A percentile compares a stretch with the other conserved stretches of the same genome.
These are phyloP conservation scores for Microvelia longipes DNA, from an alignment of 1,140 invertebrate species.

Conservation along the genomic window DNA sequence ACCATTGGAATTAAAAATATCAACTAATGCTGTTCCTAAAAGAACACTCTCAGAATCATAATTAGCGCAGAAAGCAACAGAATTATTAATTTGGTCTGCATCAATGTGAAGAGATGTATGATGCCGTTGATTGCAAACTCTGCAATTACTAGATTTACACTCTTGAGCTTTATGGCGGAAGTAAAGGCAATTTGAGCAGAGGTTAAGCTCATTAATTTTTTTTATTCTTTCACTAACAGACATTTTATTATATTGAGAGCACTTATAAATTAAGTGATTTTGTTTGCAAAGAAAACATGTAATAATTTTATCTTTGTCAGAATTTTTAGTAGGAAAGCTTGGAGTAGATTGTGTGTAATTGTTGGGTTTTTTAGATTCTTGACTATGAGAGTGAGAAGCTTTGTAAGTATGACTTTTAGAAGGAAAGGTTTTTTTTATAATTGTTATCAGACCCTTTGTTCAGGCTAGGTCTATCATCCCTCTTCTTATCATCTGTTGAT, in stretches of 20 bases:
- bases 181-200: not conserved
- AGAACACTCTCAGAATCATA: not conserved
- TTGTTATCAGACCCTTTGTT: not conserved
- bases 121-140: not conserved
- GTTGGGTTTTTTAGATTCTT: not conserved
- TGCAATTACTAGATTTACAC: not conserved
- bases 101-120: not conserved
- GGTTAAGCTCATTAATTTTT: not conserved
- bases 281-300: not conserved
- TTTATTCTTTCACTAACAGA: not conserved
- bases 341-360: not conserved
- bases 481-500: not conserved
- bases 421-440: not conserved
- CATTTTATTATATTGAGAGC: not conserved
- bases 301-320: not conserved
- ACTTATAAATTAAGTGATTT: not conserved
- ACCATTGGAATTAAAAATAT: not conserved
- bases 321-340: not conserved
- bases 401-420: not conserved
- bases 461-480: not conserved
- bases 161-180: not conserved
- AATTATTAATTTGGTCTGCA: not conserved
- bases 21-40: not conserved
- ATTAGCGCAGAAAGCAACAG: not conserved
- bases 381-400: not conserved